Evolutionary conservation across 2,797 vertebrate genomes (phyloP).

Genomic region (Malacoctenus gilli): DNA sequence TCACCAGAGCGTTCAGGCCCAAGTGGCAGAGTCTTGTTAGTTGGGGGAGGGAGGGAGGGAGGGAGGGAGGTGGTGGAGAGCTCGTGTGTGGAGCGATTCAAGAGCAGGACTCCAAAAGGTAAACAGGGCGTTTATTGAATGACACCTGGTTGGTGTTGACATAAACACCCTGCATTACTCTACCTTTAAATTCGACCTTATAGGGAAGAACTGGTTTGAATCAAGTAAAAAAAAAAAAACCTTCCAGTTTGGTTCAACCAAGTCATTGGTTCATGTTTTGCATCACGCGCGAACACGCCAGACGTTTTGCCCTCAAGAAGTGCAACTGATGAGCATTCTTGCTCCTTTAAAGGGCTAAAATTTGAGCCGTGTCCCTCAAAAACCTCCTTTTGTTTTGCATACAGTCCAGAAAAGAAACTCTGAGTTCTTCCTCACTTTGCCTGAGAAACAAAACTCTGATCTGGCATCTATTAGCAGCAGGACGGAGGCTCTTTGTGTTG

Average conservation of each 20-base stretch:
- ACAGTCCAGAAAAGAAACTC: conserved; percentile 24
- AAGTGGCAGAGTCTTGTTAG: conserved; percentile 51
- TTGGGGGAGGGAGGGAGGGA: conserved; percentile 7
- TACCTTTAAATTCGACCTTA: not conserved
- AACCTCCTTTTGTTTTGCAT: conserved; percentile 27
- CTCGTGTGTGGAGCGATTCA: conserved; percentile 20
- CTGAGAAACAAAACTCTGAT: conserved; percentile 47
- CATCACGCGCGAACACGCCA: too few relatives aligned
- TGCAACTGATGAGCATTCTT: too few relatives aligned
- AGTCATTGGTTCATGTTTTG: too few relatives aligned
- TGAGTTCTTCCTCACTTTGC: conserved; percentile 2
- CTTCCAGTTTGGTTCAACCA: too few relatives aligned
- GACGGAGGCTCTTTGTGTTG: conserved; percentile 28
- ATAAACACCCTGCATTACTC: not conserved
- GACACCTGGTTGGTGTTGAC: not conserved
- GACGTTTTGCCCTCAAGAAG: too few relatives aligned
- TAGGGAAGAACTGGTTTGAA: too few relatives aligned
- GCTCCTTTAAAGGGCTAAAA: not conserved
- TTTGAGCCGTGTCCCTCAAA: not conserved
- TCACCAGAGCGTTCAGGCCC: conserved; percentile 50
- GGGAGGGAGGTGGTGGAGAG: conserved; percentile 24
- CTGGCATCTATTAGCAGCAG: conserved; percentile 46
- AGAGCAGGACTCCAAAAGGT: not conserved
- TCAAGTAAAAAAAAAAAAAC: too few relatives aligned
- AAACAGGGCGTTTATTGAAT: not conserved